Conservation (phyloP, 2,113 vertebrate species). For the Colaptes auratus region DNA sequence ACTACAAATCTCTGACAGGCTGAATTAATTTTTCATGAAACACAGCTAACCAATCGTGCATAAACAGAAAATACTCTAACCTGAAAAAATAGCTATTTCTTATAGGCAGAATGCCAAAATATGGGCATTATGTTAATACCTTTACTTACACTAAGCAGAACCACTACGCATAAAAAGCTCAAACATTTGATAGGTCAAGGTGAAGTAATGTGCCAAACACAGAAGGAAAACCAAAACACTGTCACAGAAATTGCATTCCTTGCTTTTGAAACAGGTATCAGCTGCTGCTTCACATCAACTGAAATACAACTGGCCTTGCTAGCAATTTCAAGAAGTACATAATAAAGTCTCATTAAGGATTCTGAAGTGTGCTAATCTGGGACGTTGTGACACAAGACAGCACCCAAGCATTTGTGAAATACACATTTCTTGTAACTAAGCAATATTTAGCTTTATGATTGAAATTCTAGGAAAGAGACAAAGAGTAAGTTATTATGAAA, state of each 20-base stretch:
- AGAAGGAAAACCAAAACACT: background rate
- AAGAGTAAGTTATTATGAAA: slow-evolving; percentile 77
- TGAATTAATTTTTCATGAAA: slow-evolving; percentile 17
- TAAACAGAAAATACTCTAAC: background rate
- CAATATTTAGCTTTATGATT: background rate
- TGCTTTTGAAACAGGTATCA: background rate
- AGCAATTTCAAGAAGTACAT: background rate
- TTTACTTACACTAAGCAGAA: background rate
- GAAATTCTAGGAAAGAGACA: slow-evolving; percentile 62
- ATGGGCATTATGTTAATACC: background rate
- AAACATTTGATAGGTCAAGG: background rate
- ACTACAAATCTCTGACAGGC: background rate
- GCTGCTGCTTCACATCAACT: background rate
- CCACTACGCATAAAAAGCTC: background rate
- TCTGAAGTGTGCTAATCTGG: background rate
- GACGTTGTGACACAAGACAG: background rate
- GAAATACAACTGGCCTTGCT: background rate
- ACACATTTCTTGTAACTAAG: background rate
- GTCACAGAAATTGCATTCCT: background rate
- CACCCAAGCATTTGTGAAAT: background rate
- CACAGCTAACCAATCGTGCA: background rate
- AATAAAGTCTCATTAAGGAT: background rate
- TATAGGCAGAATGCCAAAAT: background rate
- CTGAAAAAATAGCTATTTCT: background rate
- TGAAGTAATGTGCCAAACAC: background rate